phyloP scores from a whole-genome alignment of 1,140 invertebrate genomes.

The Megalopta genalis region DNA sequence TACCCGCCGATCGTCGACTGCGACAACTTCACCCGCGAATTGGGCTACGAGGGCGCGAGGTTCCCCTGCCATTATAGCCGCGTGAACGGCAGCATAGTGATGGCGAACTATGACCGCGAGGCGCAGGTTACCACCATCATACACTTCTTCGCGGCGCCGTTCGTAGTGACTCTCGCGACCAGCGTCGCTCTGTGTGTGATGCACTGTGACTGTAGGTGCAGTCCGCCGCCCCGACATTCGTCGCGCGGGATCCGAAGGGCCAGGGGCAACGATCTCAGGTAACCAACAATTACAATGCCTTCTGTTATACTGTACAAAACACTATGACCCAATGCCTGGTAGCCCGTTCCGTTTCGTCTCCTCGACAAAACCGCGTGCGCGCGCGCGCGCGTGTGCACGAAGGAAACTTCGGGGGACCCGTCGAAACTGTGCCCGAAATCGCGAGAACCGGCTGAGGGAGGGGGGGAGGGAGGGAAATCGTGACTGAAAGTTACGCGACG shows the following conservation, averaged over 20 bases:
- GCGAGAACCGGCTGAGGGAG: too few relatives aligned
- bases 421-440: too few relatives aligned
- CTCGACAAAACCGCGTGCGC: too few relatives aligned
- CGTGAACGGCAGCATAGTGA: slow-evolving; percentile 88
- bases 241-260: slow-evolving; percentile 77
- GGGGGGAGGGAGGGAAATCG: too few relatives aligned
- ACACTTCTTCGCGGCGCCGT: slow-evolving; percentile 89
- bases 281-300: slow-evolving; percentile 50
- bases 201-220: slow-evolving; percentile 88
- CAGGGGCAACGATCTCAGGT: slow-evolving; percentile 84
- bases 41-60: slow-evolving; percentile 87
- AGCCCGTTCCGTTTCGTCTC: too few relatives aligned
- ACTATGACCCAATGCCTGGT: too few relatives aligned
- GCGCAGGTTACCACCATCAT: slow-evolving; percentile 89
- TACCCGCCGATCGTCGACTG: slow-evolving; percentile 93
- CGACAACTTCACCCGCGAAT: slow-evolving; percentile 88
- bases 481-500: not conserved
- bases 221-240: slow-evolving; percentile 79
- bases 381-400: too few relatives aligned
- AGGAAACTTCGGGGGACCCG: too few relatives aligned
- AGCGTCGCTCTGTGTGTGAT: slow-evolving; percentile 90
- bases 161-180: slow-evolving; percentile 90
- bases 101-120: slow-evolving; percentile 89
- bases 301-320: too few relatives aligned
- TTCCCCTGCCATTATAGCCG: slow-evolving; percentile 92